Evolutionary conservation across 2,113 vertebrate species (phyloP).

Genomic region (Dicaeum eximium): DNA sequence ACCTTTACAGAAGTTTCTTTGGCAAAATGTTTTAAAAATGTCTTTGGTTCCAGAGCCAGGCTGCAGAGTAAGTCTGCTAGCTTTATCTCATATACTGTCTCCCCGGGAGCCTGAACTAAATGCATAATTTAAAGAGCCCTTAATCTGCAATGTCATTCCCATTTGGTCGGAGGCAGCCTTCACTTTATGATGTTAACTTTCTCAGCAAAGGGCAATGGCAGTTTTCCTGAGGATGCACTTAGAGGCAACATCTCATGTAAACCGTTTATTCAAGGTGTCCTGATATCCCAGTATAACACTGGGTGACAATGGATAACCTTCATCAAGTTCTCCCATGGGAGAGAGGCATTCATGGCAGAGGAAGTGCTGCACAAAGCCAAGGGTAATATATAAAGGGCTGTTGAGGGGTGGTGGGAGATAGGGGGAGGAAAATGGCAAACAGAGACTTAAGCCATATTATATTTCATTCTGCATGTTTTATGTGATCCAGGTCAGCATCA

Average conservation of each 20-base stretch:
- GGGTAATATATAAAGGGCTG: background rate
- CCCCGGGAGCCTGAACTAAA: conserved; percentile 73
- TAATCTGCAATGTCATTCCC: conserved; percentile 76
- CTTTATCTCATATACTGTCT: conserved; percentile 62
- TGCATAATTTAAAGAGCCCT: conserved; percentile 77
- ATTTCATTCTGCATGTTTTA: background rate
- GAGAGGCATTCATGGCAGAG: background rate
- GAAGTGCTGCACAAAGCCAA: conserved; percentile 18
- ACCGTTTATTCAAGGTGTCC: conserved; percentile 63
- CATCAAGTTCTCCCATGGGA: conserved; percentile 40
- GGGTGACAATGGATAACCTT: conserved; percentile 63
- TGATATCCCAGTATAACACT: conserved; percentile 43
- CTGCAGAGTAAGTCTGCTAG: conserved; percentile 31
- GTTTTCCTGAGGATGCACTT: conserved; percentile 50
- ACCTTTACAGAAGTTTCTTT: background rate
- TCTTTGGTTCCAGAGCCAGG: background rate
- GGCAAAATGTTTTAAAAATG: background rate
- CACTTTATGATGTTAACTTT: conserved; percentile 78
- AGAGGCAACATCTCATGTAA: conserved; percentile 50
- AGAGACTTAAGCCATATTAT: background rate
- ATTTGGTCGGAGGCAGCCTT: conserved; percentile 73
- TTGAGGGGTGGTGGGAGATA: background rate
- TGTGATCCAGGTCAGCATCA: background rate
- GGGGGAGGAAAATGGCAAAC: background rate
- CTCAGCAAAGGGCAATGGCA: conserved; percentile 71